phyloP scores from a whole-genome alignment of 2,113 vertebrate species.

The Muscicapa adusta region DNA sequence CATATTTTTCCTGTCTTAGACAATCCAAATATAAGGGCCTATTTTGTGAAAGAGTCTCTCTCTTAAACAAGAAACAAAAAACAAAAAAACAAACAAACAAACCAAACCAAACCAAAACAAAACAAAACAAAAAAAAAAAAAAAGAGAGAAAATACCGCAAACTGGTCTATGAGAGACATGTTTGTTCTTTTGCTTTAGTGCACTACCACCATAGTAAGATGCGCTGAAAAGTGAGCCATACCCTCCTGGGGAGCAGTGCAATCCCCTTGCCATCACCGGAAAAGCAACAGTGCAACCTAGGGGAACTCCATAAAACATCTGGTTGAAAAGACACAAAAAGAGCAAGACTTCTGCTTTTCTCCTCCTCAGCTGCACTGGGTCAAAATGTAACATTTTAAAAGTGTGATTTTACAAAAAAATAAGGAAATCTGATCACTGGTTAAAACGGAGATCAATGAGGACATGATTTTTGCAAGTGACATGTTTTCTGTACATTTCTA shows the following conservation, averaged over 20 bases:
- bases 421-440: background rate
- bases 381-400: background rate
- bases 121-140: background rate
- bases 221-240: background rate
- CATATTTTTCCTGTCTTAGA: background rate
- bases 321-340: background rate
- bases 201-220: background rate
- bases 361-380: background rate
- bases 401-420: background rate
- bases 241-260: background rate
- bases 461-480: background rate
- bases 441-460: background rate
- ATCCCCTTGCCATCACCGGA: background rate
- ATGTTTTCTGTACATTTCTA: background rate
- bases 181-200: background rate
- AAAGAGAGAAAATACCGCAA: background rate
- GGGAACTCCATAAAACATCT: background rate
- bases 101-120: too few species aligned
- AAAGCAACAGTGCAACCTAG: conserved; percentile 44
- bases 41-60: background rate
- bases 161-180: background rate
- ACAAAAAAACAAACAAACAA: too few species aligned
- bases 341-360: background rate
- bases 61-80: too few species aligned
- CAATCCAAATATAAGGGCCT: background rate